These are phyloP conservation scores for Todus mexicanus DNA, from an alignment of 2,797 vertebrate genomes.

Conservation along the genomic window DNA sequence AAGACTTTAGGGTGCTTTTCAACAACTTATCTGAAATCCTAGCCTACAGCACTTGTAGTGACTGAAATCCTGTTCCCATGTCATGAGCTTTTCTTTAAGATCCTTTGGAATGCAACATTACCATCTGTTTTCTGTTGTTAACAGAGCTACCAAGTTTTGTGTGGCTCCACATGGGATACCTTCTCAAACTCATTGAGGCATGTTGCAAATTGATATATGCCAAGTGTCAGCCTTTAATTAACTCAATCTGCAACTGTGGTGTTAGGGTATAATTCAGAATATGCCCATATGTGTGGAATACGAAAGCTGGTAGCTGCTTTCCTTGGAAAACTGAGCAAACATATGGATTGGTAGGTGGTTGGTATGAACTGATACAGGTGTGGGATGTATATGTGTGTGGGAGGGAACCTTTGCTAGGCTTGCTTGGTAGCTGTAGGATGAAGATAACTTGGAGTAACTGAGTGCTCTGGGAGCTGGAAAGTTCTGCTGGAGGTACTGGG, in stretches of 20 bases:
- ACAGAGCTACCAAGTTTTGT: not conserved
- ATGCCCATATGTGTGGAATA: not conserved
- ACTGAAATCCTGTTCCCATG: not conserved
- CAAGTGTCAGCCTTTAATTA: conserved; percentile 13
- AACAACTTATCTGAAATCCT: not conserved
- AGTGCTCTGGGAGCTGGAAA: not conserved
- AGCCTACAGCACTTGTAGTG: not conserved
- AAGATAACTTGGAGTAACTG: not conserved
- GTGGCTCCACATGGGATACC: not conserved
- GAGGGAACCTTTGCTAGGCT: conserved; percentile 10
- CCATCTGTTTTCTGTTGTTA: conserved; percentile 32
- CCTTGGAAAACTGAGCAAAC: conserved; percentile 10
- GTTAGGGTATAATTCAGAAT: not conserved
- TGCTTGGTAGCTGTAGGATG: not conserved
- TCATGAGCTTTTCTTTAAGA: not conserved
- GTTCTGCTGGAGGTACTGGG: not conserved
- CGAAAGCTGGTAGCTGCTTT: not conserved
- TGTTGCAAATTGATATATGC: not conserved
- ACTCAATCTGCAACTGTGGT: not conserved
- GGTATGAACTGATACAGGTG: conserved; percentile 27
- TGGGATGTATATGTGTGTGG: conserved; percentile 30
- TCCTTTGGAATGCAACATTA: not conserved
- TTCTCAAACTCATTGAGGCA: not conserved
- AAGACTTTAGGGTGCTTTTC: not conserved
- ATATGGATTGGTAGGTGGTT: conserved; percentile 44